Evolutionary conservation across 2,113 vertebrate genomes (phyloP).

Genomic region (Chrysemys picta): DNA sequence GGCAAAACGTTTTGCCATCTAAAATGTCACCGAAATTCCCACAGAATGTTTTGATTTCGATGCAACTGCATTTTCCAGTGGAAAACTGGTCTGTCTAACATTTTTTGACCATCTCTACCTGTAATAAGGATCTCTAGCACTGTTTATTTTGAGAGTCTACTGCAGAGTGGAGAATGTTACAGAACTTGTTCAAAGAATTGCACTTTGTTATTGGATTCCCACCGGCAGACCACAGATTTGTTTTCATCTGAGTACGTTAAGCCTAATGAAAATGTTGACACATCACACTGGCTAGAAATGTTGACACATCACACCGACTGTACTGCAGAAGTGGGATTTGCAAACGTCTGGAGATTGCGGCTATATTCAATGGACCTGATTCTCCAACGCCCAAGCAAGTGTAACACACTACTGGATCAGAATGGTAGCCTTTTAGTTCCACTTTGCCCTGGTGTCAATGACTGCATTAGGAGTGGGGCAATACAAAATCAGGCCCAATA

Average conservation of each 20-base stretch:
- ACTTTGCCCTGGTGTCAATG: not conserved
- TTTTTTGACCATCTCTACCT: not conserved
- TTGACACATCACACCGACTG: not conserved
- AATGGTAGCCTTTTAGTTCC: fast-evolving
- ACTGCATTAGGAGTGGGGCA: fast-evolving
- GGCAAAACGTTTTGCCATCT: constrained; percentile 9
- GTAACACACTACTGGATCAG: fast-evolving
- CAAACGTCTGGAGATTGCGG: not conserved
- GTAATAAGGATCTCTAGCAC: not conserved
- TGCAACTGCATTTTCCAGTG: not conserved
- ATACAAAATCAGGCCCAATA: not conserved
- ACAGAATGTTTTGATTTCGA: fast-evolving
- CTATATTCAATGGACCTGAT: not conserved
- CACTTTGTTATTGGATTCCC: not conserved
- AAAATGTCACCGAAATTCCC: not conserved
- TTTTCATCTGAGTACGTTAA: not conserved
- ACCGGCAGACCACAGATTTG: not conserved
- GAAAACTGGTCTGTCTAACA: not conserved
- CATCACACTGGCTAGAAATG: not conserved
- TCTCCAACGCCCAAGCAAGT: fast-evolving
- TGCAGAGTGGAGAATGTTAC: not conserved
- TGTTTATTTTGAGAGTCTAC: fast-evolving
- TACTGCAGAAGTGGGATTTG: not conserved
- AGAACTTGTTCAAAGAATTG: not conserved
- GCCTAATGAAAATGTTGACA: not conserved